Base-by-base conservation (phyloP, 2,888 invertebrate genomes). In the Leptopterna dolabrata region DNA sequence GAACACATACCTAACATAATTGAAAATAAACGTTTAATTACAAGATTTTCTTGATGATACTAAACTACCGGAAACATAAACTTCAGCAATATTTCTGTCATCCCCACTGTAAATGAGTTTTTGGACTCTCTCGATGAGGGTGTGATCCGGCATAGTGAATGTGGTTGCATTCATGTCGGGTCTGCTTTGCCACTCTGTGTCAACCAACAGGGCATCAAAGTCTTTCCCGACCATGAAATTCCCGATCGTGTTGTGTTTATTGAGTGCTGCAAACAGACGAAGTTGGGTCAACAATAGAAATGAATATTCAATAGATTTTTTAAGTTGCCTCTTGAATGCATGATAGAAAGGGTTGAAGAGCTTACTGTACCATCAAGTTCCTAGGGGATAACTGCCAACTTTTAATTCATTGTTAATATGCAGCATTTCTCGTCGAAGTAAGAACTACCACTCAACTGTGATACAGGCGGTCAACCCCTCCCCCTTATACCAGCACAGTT, bases 161-260 rank as follows among this genome's bases (percentile, higher is more conserved):
- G 92, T 91, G 7, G 91, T 87, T 0, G 91, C 90, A 6, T 90
- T 90, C 0, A 90, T 90, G 43, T 45, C 76, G 0, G 36, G 70
- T 6, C 27, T 19, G 19, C 90, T 90, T 2, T 27, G 36, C 30
- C 24, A 45, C 30, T 87, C 87, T n/a, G 95, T 93, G 90, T 97
- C 95, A 43, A 98, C 92, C 0, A 97, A 90, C 0, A 98, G 92
- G 0, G 97, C 97, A 93, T 98, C 98, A 90, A 98, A 97, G 87
- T 96, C 95, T 91, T 98, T 97, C 27, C 96, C 97, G 6, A 94
- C 91, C 89, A 93, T 93, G 90, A 98, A 96, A 92, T 95, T 97
- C 19, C 98, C 98, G 81, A 96, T 94, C 90, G 94, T 93, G 70
- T 95, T 91, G n/a, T 95, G 95, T 89, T 97, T 91, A 1, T 94